phyloP scores from a whole-genome alignment of 2,888 invertebrate genomes.

The Zonitis immaculata region DNA sequence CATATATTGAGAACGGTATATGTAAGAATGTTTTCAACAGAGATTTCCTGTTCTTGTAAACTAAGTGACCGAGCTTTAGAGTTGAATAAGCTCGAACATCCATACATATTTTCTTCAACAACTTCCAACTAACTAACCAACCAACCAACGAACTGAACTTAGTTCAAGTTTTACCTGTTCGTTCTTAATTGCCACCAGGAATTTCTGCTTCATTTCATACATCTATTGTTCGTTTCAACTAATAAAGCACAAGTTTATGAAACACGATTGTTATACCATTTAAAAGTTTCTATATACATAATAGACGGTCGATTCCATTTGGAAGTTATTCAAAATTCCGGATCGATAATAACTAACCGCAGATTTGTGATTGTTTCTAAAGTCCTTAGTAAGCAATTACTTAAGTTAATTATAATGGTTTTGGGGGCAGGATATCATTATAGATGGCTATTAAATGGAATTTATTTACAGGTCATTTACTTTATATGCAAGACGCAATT shows the following conservation, averaged over 20 bases:
- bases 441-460: conserved; percentile 23
- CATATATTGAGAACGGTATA: conserved; percentile 4
- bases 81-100: conserved; percentile 11
- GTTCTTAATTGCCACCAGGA: conserved; percentile 11
- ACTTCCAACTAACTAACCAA: not conserved
- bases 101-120: conserved; percentile 8
- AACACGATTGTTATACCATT: conserved; percentile 3
- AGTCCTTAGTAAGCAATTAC: conserved; percentile 20
- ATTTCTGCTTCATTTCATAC: conserved; percentile 8
- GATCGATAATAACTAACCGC: no score
- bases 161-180: conserved; percentile 9
- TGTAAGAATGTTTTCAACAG: not conserved
- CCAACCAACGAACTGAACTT: conserved; percentile 8
- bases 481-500: conserved; percentile 28
- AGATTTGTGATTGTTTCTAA: conserved; percentile 3
- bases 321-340: no score
- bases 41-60: conserved; percentile 16
- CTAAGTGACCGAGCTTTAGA: conserved; percentile 16
- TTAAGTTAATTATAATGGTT: conserved; percentile 19
- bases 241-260: conserved; percentile 10
- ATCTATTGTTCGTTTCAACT: conserved; percentile 11
- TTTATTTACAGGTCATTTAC: conserved; percentile 29
- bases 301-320: no score
- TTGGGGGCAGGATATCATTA: conserved; percentile 11
- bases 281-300: no score